These are phyloP conservation scores for Gryllus longicercus DNA, from an alignment of 2,888 invertebrate species.

Conservation along the genomic window DNA sequence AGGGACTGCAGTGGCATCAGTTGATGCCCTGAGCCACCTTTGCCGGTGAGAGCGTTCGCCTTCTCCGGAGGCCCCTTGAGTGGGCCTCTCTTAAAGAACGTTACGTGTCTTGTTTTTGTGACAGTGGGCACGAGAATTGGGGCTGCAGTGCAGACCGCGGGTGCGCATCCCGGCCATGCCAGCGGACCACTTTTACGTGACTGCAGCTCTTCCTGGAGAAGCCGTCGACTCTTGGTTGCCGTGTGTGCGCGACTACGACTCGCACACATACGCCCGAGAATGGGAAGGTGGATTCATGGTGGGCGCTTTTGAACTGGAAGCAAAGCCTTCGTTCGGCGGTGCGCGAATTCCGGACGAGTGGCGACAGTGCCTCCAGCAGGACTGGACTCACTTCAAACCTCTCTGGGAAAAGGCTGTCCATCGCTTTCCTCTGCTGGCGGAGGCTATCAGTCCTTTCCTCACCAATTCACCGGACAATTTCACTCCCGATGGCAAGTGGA, in stretches of 20 bases:
- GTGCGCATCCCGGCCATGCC: conserved; percentile 68
- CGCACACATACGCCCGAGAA: conserved; percentile 59
- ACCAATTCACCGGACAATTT: conserved; percentile 67
- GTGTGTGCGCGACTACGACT: conserved; percentile 63
- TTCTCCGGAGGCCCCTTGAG: no score
- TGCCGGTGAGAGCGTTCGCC: no score
- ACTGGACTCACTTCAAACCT: conserved; percentile 59
- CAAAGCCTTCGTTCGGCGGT: conserved; percentile 59
- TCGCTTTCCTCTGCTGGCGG: conserved; percentile 56
- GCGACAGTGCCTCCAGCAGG: conserved; percentile 53
- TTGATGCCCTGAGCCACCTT: no score
- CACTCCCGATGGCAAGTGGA: conserved; percentile 67
- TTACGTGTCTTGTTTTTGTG: background rate
- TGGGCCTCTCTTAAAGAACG: no score
- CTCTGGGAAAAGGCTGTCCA: conserved; percentile 54
- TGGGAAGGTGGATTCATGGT: conserved; percentile 58
- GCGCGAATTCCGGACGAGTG: conserved; percentile 50
- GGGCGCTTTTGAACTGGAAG: conserved; percentile 64
- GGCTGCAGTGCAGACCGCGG: conserved; percentile 54
- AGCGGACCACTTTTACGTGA: conserved; percentile 65
- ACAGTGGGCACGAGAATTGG: conserved; percentile 60
- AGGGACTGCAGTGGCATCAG: no score
- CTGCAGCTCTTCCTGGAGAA: conserved; percentile 51
- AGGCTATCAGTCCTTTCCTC: conserved; percentile 52
- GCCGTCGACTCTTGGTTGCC: conserved; percentile 49